These are phyloP conservation scores for Tapirus terrestris DNA, from an alignment of 2,113 vertebrate species.

Conservation along the genomic window DNA sequence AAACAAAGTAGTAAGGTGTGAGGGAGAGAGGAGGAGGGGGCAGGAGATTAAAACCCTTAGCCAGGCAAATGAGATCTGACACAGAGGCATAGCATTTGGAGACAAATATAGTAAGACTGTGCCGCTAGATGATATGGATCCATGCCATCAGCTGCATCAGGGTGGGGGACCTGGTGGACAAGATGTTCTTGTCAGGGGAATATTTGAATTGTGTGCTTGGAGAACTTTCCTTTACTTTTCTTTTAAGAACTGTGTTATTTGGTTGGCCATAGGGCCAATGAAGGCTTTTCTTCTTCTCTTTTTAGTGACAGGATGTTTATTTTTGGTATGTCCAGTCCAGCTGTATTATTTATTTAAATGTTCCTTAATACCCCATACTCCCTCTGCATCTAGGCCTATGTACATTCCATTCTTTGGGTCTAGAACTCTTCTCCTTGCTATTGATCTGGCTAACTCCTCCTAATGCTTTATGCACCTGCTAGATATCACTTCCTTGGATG, in stretches of 20 bases:
- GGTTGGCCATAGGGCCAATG: background rate
- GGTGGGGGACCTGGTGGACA: background rate
- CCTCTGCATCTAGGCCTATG: background rate
- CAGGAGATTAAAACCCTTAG: background rate
- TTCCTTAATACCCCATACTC: background rate
- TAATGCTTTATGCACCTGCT: background rate
- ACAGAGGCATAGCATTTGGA: background rate
- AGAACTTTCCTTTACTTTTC: background rate
- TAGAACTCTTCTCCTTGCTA: background rate
- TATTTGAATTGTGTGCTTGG: background rate
- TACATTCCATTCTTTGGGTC: background rate
- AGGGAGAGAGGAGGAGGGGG: background rate
- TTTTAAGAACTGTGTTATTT: background rate
- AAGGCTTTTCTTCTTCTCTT: background rate
- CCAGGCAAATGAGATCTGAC: background rate
- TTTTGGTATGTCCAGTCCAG: background rate
- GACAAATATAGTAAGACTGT: background rate
- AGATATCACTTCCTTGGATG: background rate
- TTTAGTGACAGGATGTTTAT: background rate
- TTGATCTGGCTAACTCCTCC: background rate
- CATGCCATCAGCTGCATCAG: background rate
- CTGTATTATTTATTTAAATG: background rate
- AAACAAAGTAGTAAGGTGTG: background rate
- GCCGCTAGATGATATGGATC: background rate
- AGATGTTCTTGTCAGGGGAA: background rate